Percentiles rank a stretch among this genome's conserved stretches.
Evolutionary conservation across 2,888 invertebrate genomes (phyloP).

Genomic region (Scaptomyza parva): DNA sequence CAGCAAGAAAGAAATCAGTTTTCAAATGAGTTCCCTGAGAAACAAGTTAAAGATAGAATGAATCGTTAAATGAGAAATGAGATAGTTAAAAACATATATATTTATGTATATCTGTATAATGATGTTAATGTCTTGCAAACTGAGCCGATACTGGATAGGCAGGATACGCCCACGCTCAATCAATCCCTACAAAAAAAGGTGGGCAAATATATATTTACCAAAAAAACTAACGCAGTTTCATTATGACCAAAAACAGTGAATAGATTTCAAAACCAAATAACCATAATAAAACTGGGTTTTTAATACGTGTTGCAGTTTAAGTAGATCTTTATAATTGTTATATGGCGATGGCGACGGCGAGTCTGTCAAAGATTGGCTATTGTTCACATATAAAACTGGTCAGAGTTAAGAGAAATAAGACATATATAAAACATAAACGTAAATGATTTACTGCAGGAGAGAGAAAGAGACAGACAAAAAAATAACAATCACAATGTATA

Average conservation of each 20-base stretch:
- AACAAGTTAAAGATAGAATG: too few species aligned
- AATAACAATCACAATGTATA: constrained; percentile 27
- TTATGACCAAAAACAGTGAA: constrained; percentile 45
- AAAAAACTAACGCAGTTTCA: constrained; percentile 60
- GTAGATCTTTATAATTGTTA: constrained; percentile 34
- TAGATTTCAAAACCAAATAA: constrained; percentile 27
- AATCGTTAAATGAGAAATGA: constrained; percentile 6
- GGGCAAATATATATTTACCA: constrained; percentile 45
- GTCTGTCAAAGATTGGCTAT: constrained; percentile 51
- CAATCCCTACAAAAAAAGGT: constrained; percentile 37
- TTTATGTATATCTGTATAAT: background rate
- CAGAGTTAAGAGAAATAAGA: constrained; percentile 12
- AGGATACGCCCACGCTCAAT: constrained; percentile 46
- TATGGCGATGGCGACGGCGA: constrained; percentile 70
- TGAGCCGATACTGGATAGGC: constrained; percentile 44
- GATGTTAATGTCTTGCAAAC: constrained; percentile 5
- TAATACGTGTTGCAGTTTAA: constrained; percentile 25
- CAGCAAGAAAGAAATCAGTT: constrained; percentile 15
- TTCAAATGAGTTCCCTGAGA: too few species aligned
- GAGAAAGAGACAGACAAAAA: constrained; percentile 12
- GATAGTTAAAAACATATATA: background rate
- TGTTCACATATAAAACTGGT: constrained; percentile 21
- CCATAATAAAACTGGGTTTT: constrained; percentile 10
- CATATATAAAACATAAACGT: constrained; percentile 27
- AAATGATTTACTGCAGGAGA: constrained; percentile 37